Percentiles rank a stretch among this genome's conserved stretches.
Evolutionary conservation across 2,113 vertebrate species (phyloP).

Genomic region (Mesocricetus auratus): DNA sequence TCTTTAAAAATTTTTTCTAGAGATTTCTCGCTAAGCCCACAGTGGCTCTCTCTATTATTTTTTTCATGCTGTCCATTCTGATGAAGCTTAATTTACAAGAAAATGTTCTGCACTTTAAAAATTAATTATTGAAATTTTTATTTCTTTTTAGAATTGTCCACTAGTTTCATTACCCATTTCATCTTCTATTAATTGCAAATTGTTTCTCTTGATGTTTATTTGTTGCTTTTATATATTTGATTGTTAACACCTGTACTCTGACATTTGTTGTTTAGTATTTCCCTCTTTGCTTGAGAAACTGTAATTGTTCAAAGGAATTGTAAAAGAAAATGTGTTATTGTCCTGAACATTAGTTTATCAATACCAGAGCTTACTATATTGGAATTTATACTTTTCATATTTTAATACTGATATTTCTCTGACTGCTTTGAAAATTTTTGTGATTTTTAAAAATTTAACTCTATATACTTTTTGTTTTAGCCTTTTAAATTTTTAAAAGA

Average conservation of each 20-base stretch:
- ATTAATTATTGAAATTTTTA: no score
- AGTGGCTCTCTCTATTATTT: no score
- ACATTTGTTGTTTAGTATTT: not conserved
- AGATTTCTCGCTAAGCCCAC: not conserved
- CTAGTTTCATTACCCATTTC: not conserved
- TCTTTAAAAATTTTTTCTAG: not conserved
- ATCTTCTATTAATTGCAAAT: not conserved
- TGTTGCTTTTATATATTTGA: not conserved
- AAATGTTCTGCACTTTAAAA: not conserved
- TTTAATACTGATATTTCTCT: not conserved
- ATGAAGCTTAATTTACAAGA: not conserved
- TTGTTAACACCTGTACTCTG: not conserved
- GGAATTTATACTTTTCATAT: not conserved
- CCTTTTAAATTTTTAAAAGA: slow-evolving; percentile 6
- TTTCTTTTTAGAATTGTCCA: not conserved
- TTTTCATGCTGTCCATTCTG: not conserved
- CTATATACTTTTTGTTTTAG: not conserved
- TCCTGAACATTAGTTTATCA: not conserved
- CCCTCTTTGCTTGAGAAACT: slow-evolving; percentile 28
- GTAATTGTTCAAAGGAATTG: not conserved
- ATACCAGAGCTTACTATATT: not conserved
- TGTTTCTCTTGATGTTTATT: not conserved
- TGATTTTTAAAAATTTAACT: not conserved
- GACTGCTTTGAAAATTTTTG: not conserved
- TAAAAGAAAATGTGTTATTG: slow-evolving; percentile 2